These are phyloP conservation scores for Limnodromus scolopaceus DNA, from an alignment of 2,797 vertebrate species.

Conservation along the genomic window DNA sequence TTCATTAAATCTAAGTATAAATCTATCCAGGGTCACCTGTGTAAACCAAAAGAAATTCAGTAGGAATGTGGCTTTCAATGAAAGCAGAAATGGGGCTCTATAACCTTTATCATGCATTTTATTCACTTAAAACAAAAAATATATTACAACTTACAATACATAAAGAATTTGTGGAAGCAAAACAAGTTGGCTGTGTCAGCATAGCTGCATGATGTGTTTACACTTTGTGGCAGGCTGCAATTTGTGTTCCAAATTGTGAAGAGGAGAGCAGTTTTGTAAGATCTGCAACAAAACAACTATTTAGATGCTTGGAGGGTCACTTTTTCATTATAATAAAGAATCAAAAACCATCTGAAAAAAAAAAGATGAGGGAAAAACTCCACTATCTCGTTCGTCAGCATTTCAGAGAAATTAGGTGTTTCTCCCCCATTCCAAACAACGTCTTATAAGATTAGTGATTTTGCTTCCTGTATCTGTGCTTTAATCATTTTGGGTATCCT, in stretches of 20 bases:
- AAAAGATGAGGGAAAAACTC: rapidly evolving
- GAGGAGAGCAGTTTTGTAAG: background rate
- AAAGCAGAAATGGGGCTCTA: background rate
- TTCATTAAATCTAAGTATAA: background rate
- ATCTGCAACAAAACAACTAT: background rate
- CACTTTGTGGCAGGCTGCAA: background rate
- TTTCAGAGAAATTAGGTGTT: background rate
- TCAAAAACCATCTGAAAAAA: background rate
- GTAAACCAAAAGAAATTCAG: background rate
- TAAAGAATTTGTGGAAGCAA: background rate
- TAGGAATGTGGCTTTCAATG: background rate
- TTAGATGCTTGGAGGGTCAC: background rate
- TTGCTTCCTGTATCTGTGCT: background rate
- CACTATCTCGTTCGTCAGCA: background rate
- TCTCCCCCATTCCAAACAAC: background rate
- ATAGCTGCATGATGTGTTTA: background rate
- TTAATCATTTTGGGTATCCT: background rate
- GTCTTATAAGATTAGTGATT: background rate
- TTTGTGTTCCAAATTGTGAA: background rate
- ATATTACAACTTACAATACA: background rate
- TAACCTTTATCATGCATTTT: background rate
- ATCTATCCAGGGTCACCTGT: background rate
- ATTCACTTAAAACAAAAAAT: background rate
- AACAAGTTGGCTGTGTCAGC: background rate
- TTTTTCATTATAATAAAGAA: background rate